Base-by-base conservation (phyloP, 1,140 invertebrate genomes). In the Cardiocondyla obscurior region DNA sequence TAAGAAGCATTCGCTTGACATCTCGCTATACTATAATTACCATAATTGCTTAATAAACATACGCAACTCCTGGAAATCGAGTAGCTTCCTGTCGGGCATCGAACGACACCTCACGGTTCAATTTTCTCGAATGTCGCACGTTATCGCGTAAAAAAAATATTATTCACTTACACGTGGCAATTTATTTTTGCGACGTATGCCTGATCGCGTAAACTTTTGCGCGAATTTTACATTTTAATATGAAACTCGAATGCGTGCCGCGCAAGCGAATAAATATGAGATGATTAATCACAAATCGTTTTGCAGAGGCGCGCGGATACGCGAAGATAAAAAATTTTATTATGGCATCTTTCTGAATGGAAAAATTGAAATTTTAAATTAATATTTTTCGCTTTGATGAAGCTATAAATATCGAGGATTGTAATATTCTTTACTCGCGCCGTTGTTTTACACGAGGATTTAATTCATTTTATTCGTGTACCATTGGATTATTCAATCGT, bases 41-140 rank as follows among this genome's bases (percentile, higher is more conserved):
- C 5, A 67, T 67, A 77, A 51, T 76, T 16, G 19, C n/a, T 44
- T 36, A 10, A 33, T 44, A 44, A 44, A 44, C 33, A 72, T 36
- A 25, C 16, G 3, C 39, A 14, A 39, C 8, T 25, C 14, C 33
- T 53, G 28, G 19, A 53, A 33, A 51, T 69, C 6, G 14, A 3
- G 33, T 33, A 36, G 6, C 19, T 53, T 70, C 28, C 14, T 57
- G 6, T 39, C 28, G 22, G 39, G 12, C 1, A 16, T 1, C 16
- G 2, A 57, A 16, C 1, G 25, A 39, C 8, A 55, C 8, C 8
- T 72, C 39, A 1, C 4, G 33, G n/a, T n/a, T n/a, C n/a, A n/a
- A n/a, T n/a, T 42, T 70, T 2, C 3, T 5, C 19, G 33, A 72
- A 55, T 22, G n/a, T 5, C 3, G 12, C n/a, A 44, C 14, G 39